phyloP scores from a whole-genome alignment of 2,888 invertebrate genomes.

The Lamproptera curius region DNA sequence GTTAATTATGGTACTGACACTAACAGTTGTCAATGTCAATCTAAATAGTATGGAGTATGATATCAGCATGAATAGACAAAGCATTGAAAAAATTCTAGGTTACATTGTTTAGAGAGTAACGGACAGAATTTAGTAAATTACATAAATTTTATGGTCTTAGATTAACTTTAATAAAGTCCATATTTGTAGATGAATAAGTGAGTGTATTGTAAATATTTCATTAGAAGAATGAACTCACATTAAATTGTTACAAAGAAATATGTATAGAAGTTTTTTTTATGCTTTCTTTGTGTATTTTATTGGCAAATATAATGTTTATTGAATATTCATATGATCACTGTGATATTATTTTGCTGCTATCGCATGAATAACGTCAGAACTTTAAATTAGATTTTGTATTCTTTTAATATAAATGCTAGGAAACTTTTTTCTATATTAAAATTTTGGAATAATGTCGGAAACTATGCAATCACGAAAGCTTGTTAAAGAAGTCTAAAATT shows the following conservation, averaged over 20 bases:
- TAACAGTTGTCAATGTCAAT: slow-evolving; percentile 22
- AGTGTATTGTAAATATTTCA: not conserved
- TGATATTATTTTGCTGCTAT: no score
- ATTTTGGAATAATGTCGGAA: no score
- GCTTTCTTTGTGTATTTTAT: not conserved
- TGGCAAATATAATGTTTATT: no score
- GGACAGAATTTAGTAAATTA: not conserved
- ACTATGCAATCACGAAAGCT: no score
- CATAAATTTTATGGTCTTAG: not conserved
- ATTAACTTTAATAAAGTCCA: not conserved
- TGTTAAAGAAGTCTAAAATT: no score
- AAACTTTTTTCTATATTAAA: no score
- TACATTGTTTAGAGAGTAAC: slow-evolving; percentile 7
- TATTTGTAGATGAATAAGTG: not conserved
- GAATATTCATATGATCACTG: no score
- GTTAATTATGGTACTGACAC: slow-evolving; percentile 9
- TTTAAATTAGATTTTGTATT: no score
- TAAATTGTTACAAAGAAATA: not conserved
- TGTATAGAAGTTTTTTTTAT: not conserved
- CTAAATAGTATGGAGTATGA: slow-evolving; percentile 16
- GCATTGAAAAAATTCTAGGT: slow-evolving; percentile 4
- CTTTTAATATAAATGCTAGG: no score
- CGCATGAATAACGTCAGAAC: no score
- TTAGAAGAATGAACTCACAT: not conserved
- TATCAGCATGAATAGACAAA: slow-evolving; percentile 8